phyloP scores from a whole-genome alignment of 2,113 vertebrate genomes.

The Thinocorus orbignyianus region DNA sequence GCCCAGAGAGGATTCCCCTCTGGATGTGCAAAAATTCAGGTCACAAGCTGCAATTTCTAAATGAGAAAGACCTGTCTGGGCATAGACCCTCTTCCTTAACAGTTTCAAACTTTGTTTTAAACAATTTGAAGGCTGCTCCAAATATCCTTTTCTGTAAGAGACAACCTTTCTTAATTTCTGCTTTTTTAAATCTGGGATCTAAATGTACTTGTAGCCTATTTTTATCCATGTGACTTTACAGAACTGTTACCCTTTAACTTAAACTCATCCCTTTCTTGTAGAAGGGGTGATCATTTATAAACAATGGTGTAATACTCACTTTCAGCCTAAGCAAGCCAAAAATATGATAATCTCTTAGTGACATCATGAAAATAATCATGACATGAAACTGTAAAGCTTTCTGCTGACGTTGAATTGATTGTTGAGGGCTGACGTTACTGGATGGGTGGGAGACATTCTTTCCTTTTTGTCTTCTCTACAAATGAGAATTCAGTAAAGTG shows the following conservation, averaged over 20 bases:
- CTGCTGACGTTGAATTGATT: background rate
- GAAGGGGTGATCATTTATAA: background rate
- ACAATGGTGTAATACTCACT: background rate
- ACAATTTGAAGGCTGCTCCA: background rate
- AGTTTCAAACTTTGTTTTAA: background rate
- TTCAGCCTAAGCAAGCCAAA: background rate
- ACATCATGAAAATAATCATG: background rate
- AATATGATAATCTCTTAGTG: background rate
- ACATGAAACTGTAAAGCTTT: background rate
- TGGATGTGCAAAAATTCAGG: background rate
- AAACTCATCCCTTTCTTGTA: background rate
- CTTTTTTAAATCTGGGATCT: background rate
- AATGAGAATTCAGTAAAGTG: background rate
- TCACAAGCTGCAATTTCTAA: background rate
- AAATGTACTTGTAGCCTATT: background rate
- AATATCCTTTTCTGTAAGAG: background rate
- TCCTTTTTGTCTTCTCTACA: background rate
- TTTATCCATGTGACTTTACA: background rate
- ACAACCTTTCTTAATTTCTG: background rate
- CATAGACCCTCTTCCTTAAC: background rate
- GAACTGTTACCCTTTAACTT: background rate
- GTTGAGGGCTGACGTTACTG: background rate
- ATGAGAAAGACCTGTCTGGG: background rate
- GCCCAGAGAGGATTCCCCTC: background rate
- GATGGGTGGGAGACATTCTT: background rate